Evolutionary conservation across 2,113 vertebrate species (phyloP).

Genomic region (Malurus cyaneus): DNA sequence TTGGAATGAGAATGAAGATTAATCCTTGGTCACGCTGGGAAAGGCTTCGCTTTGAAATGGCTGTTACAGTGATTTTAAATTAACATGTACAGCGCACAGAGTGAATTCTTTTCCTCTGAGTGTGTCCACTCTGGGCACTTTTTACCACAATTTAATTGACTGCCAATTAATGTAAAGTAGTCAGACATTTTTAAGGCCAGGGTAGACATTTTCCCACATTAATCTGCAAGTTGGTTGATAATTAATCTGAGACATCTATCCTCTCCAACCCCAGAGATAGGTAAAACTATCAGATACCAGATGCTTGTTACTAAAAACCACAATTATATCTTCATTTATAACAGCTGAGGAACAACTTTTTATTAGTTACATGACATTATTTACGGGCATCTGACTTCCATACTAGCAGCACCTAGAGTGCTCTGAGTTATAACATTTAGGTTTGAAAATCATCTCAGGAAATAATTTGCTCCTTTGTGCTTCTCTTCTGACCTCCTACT

Average conservation of each 20-base stretch:
- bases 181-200: slow-evolving; percentile 26
- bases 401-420: not conserved
- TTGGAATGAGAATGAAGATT: slow-evolving; percentile 12
- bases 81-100: not conserved
- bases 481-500: not conserved
- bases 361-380: not conserved
- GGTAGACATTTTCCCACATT: not conserved
- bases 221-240: not conserved
- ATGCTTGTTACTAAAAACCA: not conserved
- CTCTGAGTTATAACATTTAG: not conserved
- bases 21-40: not conserved
- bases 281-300: not conserved
- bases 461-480: not conserved
- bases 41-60: slow-evolving; percentile 14
- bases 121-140: slow-evolving; percentile 41
- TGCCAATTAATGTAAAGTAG: slow-evolving; percentile 46
- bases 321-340: not conserved
- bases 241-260: slow-evolving; percentile 8
- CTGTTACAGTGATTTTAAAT: slow-evolving; percentile 39
- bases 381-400: not conserved
- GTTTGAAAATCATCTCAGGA: not conserved
- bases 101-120: slow-evolving; percentile 15
- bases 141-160: slow-evolving; percentile 33
- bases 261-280: not conserved
- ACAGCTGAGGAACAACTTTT: not conserved